phyloP scores from a whole-genome alignment of 2,888 invertebrate genomes.

The Tenthredo distinguenda region DNA sequence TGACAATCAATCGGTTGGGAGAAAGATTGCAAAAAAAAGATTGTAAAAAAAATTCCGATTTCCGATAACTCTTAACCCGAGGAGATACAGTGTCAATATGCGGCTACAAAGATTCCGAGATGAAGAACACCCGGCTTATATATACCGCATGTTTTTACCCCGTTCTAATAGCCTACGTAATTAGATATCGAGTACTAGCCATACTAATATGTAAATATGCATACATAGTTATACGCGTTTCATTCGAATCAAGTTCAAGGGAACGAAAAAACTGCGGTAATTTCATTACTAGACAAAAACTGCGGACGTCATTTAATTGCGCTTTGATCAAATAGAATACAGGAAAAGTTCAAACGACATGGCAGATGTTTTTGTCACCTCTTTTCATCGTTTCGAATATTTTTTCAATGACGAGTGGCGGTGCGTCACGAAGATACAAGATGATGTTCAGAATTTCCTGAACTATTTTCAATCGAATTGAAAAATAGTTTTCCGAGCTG shows the following conservation, averaged over 20 bases:
- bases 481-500: not conserved
- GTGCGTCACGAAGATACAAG: not conserved
- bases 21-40: not conserved
- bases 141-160: not conserved
- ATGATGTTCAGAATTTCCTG: not conserved
- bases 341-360: not conserved
- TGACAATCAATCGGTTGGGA: slow-evolving; percentile 1
- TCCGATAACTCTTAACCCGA: slow-evolving; percentile 52
- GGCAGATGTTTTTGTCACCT: not conserved
- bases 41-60: not conserved
- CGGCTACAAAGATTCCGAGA: not conserved
- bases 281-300: not conserved
- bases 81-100: not conserved
- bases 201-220: slow-evolving; percentile 5
- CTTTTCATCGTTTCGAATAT: not conserved
- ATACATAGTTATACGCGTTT: not conserved
- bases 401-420: not conserved
- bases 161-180: not conserved
- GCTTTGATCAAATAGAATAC: not conserved
- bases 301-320: not conserved
- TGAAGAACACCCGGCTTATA: not conserved
- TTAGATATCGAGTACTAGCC: not conserved
- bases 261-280: not conserved
- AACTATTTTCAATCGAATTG: not conserved
- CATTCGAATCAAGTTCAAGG: not conserved